Base-by-base conservation (phyloP, 2,888 invertebrate genomes). In the Lepidochitona cinerea region DNA sequence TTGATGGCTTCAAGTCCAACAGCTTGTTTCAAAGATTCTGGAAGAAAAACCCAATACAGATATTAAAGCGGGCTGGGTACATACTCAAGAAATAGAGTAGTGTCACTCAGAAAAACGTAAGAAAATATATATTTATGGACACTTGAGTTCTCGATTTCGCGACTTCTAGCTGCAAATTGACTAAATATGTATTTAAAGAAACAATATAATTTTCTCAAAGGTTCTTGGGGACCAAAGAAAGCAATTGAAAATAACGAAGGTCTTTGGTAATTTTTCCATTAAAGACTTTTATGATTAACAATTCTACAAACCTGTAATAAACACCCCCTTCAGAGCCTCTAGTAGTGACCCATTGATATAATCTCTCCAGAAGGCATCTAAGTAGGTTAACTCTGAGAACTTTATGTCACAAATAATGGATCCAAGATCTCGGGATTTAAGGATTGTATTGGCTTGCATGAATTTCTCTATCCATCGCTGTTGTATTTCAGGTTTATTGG, bases 301-400 rank as follows among this genome's bases (percentile, higher is more conserved):
- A n/a, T n/a, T n/a, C n/a, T n/a, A 49, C 49, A 72, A 74, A 86
- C 87, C 87, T 79, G 85, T 87, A 18, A 87, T 82, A 75, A 87
- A 87, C 14, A 87, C 87, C 54, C 87, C 88, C 79, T 88, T 87
- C 6, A 89, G 77, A 14, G 88, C 89, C 77, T 89, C 87, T 68
- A 87, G 77, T 41, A 89, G 78, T 12, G 88, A 84, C 9, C 89
- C 89, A 75, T 88, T 89, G 36, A 88, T 81, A 77, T 89, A 89
- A 79, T 89, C 89, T 72, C 89, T 83, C 89, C 89, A 89, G 74
- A 89, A 89, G n/a, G 89, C 89, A 80, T 89, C 89, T 49, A 89
- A 79, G 78, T 88, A 88, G 3, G 88, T 87, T 70, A 89, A 79
- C 75, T 89, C 89, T 29, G 88, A 86, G 77, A 89, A 89, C 72